Base-by-base conservation (phyloP, 2,113 vertebrate species). In the Puffinus mauretanicus region DNA sequence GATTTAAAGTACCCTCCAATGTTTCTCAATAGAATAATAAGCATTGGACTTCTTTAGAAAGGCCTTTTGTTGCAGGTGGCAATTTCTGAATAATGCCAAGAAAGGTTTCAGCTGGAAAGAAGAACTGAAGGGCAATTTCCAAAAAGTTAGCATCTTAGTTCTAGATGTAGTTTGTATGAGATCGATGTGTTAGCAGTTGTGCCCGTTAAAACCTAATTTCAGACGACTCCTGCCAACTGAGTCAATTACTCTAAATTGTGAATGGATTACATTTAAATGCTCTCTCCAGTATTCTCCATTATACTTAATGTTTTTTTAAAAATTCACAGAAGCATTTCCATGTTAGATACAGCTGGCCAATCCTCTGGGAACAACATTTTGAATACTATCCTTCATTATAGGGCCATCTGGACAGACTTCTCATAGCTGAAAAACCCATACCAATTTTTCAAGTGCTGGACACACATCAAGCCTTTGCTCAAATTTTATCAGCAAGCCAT, bases 321-420 rank as follows among this genome's bases (percentile, higher is more conserved):
- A 93, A 88, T 26, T 86, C 51, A 71, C 67, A 92, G 77, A 94
- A 93, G 47, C 69, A 72, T 91, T 96, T 94, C 67, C 54, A 25
- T 84, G 92, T 91, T 90, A 79, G 77, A 86, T 95, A 69, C 88
- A 93, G 90, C 95, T 96, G 92, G 80, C 52, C 72, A 94, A 0
- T 82, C 95, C 83, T 78, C 80, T 94, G 88, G 86, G 83, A 95
- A 82, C 64, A 90, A 47, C 69, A 60, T 75, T 96, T 96, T 94
- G 91, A 91, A 84, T 84, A 67, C 55, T 54, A 11, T 87, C 62
- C 77, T 82, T 96, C 92, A 82, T 95, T 96, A 52, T 82, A 75
- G 47, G 80, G 77, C 95, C 96, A 95, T 97, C 94, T 96, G 96
- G 94, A 94, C 82, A 91, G 72, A 71, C 5, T 60, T 78, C 46